Evolutionary conservation across 2,888 invertebrate species (phyloP), one percentile per base, ranked within the genome.

Genomic region (Folsomia manolachei): DNA sequence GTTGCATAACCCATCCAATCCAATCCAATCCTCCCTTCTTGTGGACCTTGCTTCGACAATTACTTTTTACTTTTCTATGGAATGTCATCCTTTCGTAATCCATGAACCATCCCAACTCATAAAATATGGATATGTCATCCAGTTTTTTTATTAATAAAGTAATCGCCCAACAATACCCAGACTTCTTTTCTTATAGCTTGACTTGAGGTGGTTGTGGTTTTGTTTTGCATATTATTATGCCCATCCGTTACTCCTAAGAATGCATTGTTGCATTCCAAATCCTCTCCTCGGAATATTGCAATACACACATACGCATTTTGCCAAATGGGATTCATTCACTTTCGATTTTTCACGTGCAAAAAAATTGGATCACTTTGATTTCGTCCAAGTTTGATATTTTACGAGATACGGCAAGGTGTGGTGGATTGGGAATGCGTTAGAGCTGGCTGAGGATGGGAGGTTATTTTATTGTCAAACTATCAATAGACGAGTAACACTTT

Each of bases 301-400:
- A 14, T 4, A 39, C 39, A 9, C 39, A 39, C 39, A 9, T 14
- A 39, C 39, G n/a, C n/a, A n/a, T n/a, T n/a, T n/a, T n/a, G n/a
- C n/a, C n/a, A n/a, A n/a, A n/a, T n/a, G n/a, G n/a, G n/a, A n/a
- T n/a, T 39, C 39, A 56, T n/a, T 56, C 18, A 56, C 56, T 56
- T 56, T 56, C 56, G 56, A 56, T 56, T 56, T 56, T 18, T n/a
- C 56, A 56, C 21, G 56, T 56, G 56, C 21, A 56, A 56, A 56
- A n/a, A 56, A 56, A 56, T 56, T 56, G 21, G 56, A 56, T 56
- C 56, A 56, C 19, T 21, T 39, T 4, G 39, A 39, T 39, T 39
- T 39, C 7, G 39, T 39, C 39, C 39, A 39, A 39, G 39, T 14
- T 18, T 14, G 56, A 56, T 14, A 7, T 56, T 56, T 56, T 56